Conservation (phyloP, 2,113 vertebrate genomes). For the Crotophaga sulcirostris region DNA sequence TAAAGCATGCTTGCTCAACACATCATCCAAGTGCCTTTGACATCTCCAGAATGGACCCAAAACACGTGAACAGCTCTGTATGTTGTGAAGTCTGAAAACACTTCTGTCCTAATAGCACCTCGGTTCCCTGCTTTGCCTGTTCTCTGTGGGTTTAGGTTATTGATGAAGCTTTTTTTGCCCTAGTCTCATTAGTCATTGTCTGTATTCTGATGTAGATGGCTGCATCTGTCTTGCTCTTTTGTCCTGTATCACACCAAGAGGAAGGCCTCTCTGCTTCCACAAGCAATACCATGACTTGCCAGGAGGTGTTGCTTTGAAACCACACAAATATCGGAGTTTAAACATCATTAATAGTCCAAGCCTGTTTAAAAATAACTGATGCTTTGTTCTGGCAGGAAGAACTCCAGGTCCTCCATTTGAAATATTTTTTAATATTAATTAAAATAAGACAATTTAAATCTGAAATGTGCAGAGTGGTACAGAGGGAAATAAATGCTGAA, state of each 20-base stretch:
- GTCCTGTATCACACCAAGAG: rapidly evolving
- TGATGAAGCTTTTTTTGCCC: not conserved
- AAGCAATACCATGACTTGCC: conserved; percentile 38
- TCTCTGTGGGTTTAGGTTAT: not conserved
- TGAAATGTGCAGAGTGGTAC: not conserved
- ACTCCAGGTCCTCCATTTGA: not conserved
- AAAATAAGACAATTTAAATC: not conserved
- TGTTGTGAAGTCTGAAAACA: not conserved
- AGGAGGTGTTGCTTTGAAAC: conserved; percentile 55
- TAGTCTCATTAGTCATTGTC: no score
- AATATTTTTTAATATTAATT: not conserved
- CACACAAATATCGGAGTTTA: not conserved
- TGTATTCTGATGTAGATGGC: no score
- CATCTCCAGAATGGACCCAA: not conserved
- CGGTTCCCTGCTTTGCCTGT: not conserved
- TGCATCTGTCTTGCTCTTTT: not conserved
- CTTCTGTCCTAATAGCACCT: not conserved
- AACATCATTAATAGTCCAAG: not conserved
- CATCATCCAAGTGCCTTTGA: not conserved
- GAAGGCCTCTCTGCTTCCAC: no score
- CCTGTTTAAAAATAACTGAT: not conserved
- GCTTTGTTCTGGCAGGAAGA: not conserved
- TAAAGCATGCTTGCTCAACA: not conserved
- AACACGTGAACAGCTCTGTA: not conserved
- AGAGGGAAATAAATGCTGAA: not conserved